A percentile compares a stretch with the other conserved stretches of the same genome.
phyloP scores from a whole-genome alignment of 2,113 vertebrate genomes.

The Tachuris rubrigastra region DNA sequence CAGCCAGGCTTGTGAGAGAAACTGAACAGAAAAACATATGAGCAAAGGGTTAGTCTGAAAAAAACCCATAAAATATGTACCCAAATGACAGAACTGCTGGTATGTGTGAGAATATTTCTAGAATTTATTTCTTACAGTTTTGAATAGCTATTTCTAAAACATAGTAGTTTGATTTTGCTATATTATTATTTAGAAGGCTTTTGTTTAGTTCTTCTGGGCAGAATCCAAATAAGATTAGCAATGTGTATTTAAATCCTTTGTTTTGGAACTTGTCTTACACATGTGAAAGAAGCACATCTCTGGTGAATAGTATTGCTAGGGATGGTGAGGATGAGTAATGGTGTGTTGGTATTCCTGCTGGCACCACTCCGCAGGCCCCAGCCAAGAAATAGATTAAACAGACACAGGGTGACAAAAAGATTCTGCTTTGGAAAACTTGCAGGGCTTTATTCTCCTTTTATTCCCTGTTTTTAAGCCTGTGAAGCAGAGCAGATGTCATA shows the following conservation, averaged over 20 bases:
- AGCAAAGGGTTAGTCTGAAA: neutral
- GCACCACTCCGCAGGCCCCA: neutral
- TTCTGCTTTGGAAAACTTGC: neutral
- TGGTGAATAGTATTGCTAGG: neutral
- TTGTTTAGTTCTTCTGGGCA: neutral
- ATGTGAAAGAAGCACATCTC: neutral
- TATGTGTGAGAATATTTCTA: neutral
- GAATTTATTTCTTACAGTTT: neutral
- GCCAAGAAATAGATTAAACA: neutral
- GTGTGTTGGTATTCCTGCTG: neutral
- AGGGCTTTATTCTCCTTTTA: neutral
- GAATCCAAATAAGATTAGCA: neutral
- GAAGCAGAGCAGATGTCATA: neutral
- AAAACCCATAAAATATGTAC: accelerated
- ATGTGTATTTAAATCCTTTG: neutral
- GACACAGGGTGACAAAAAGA: neutral
- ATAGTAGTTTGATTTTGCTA: neutral
- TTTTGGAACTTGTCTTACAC: neutral
- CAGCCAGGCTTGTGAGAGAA: neutral
- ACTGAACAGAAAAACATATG: neutral
- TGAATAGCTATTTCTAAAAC: neutral
- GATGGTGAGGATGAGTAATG: neutral
- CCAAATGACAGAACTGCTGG: neutral
- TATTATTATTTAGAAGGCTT: neutral
- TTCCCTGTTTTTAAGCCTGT: neutral